These are phyloP conservation scores for Heliconius aoede DNA, from an alignment of 2,888 invertebrate genomes.

Conservation along the genomic window DNA sequence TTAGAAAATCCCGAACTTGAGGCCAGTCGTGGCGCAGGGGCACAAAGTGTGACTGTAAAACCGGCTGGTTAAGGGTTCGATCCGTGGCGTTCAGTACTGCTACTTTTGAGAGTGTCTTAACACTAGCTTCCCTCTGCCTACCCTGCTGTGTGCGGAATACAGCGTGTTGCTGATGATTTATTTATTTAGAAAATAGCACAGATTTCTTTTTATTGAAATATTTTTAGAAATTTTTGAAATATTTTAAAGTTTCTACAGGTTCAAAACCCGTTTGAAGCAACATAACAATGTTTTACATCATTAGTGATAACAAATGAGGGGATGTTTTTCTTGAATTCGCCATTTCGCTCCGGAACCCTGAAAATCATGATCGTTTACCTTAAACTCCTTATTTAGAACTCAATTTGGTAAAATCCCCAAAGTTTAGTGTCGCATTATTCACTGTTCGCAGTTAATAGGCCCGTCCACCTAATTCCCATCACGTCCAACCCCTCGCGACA, in stretches of 20 bases:
- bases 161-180: too few relatives aligned
- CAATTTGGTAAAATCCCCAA: constrained; percentile 45
- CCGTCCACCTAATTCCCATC: constrained; percentile 67
- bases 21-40: too few relatives aligned
- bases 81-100: too few relatives aligned
- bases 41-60: too few relatives aligned
- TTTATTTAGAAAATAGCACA: neutral
- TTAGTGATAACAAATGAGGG: neutral
- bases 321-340: neutral
- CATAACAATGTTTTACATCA: neutral
- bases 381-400: constrained; percentile 43
- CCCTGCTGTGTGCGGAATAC: too few relatives aligned
- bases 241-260: neutral
- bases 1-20: too few relatives aligned
- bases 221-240: too few relatives aligned
- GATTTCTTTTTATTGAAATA: neutral
- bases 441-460: constrained; percentile 57
- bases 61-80: too few relatives aligned
- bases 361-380: constrained; percentile 16
- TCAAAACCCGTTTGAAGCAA: neutral
- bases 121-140: too few relatives aligned
- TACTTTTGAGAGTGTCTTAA: too few relatives aligned
- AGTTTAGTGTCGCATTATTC: constrained; percentile 59
- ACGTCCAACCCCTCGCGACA: constrained; percentile 68
- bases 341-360: constrained; percentile 16